Evolutionary conservation across 2,797 vertebrate genomes (phyloP).

Genomic region (Arvicola amphibius): DNA sequence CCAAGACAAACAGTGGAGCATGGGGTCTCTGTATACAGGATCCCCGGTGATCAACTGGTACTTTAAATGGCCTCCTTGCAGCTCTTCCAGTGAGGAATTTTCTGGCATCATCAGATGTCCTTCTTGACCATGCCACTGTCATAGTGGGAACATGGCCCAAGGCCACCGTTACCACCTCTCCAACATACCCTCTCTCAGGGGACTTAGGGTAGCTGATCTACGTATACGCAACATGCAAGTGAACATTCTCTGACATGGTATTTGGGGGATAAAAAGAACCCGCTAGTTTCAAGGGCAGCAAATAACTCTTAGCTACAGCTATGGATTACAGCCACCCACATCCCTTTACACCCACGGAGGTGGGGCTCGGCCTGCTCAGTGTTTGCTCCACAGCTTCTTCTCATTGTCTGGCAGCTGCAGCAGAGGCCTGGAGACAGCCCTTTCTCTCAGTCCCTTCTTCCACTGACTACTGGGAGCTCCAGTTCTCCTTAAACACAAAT

Average conservation of each 20-base stretch:
- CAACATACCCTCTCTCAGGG: not conserved
- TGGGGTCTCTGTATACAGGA: not conserved
- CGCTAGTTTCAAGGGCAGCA: not conserved
- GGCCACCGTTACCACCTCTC: not conserved
- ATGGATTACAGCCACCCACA: not conserved
- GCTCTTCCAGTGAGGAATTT: not conserved
- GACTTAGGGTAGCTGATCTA: not conserved
- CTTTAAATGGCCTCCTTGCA: not conserved
- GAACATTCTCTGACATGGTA: not conserved
- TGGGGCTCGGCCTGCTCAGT: not conserved
- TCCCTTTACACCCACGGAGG: not conserved
- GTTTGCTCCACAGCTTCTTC: not conserved
- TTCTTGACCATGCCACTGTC: not conserved
- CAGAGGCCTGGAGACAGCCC: not conserved
- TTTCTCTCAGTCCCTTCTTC: not conserved
- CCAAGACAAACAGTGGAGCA: not conserved
- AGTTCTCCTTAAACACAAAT: not conserved
- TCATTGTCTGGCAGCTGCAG: not conserved
- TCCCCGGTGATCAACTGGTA: too few species aligned
- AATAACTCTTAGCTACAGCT: not conserved
- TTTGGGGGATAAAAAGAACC: not conserved
- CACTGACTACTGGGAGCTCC: not conserved
- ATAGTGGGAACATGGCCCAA: not conserved
- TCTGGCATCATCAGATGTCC: not conserved
- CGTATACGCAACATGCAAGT: not conserved